Evolutionary conservation across 2,888 invertebrate genomes (phyloP).

Genomic region (Agriopis aurantiaria): DNA sequence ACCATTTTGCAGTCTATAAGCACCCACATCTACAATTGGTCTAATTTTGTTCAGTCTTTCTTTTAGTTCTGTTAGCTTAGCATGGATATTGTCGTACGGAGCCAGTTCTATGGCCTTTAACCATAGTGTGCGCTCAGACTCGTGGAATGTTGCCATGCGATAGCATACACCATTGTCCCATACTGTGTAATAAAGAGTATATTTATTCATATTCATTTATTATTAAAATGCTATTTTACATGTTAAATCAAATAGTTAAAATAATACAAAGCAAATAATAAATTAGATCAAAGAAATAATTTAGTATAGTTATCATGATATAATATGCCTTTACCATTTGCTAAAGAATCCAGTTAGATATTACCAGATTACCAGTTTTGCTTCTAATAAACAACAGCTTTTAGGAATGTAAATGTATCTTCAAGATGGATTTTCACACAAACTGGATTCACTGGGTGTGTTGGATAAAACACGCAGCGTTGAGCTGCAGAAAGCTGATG

Average conservation of each 20-base stretch:
- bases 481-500: no score
- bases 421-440: no score
- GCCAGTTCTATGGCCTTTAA: constrained; percentile 93
- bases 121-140: constrained; percentile 94
- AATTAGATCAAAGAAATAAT: no score
- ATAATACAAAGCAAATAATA: no score
- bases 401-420: no score
- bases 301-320: neutral
- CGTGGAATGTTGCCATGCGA: constrained; percentile 92
- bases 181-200: constrained; percentile 85
- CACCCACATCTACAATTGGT: constrained; percentile 89
- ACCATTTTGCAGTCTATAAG: constrained; percentile 89
- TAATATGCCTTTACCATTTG: neutral
- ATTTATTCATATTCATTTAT: no score
- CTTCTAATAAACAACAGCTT: neutral
- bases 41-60: constrained; percentile 88
- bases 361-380: neutral
- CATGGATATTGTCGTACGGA: constrained; percentile 93
- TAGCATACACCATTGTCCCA: constrained; percentile 94
- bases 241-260: no score
- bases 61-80: constrained; percentile 89
- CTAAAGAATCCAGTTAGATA: neutral
- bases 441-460: no score
- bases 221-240: no score
- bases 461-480: no score